Evolutionary conservation across 2,888 invertebrate genomes (phyloP).

Genomic region (Trichogramma dendrolimi): DNA sequence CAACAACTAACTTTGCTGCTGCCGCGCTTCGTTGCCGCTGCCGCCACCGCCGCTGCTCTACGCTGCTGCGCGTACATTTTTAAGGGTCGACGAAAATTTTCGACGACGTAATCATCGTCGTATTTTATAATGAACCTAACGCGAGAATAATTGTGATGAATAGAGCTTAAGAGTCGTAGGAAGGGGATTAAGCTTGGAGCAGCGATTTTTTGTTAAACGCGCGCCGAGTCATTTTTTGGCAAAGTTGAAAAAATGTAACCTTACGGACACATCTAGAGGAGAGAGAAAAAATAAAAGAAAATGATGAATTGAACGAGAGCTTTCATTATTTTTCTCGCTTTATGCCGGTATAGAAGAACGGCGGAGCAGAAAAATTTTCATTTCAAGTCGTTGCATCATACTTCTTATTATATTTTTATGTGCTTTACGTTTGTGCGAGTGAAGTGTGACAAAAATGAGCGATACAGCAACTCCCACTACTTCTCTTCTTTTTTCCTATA

Average conservation of each 20-base stretch:
- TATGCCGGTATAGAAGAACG: too few species aligned
- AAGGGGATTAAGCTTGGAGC: not conserved
- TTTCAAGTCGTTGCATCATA: too few species aligned
- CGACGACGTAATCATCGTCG: not conserved
- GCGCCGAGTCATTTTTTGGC: not conserved
- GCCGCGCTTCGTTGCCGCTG: not conserved
- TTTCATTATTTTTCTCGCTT: conserved; percentile 15
- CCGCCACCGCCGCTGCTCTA: not conserved
- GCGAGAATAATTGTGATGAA: conserved; percentile 4
- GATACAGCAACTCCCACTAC: not conserved
- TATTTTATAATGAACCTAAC: not conserved
- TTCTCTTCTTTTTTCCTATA: too few species aligned
- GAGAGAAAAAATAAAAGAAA: too few species aligned
- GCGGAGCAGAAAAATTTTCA: too few species aligned
- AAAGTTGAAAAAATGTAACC: too few species aligned
- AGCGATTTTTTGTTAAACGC: not conserved
- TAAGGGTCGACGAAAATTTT: not conserved
- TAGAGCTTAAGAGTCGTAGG: not conserved
- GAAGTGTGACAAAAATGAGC: conserved; percentile 16
- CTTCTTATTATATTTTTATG: too few species aligned
- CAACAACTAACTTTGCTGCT: too few species aligned
- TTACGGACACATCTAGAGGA: too few species aligned
- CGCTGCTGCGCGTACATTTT: not conserved
- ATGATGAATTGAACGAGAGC: not conserved
- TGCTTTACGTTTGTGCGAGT: too few species aligned